These are phyloP conservation scores for Embiotoca jacksoni DNA, from an alignment of 2,113 vertebrate species.

Conservation along the genomic window DNA sequence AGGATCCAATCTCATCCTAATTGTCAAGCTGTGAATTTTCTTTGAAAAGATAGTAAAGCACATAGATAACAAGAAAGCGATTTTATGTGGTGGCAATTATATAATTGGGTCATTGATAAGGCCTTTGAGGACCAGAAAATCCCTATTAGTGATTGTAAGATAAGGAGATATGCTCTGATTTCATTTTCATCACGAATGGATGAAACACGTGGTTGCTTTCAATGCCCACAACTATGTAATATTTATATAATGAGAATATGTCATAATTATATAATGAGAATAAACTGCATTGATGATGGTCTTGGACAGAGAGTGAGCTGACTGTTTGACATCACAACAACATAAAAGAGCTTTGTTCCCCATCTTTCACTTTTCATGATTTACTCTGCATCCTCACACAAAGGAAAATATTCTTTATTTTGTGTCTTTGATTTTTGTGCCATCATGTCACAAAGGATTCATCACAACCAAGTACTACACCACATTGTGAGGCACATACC, in stretches of 20 bases:
- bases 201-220: background rate
- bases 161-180: background rate
- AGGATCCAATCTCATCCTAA: slow-evolving; percentile 7
- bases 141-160: slow-evolving; percentile 36
- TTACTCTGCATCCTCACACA: background rate
- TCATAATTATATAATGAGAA: slow-evolving; percentile 6
- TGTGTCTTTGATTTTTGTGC: slow-evolving; percentile 1
- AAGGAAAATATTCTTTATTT: slow-evolving; percentile 2
- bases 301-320: too few species aligned
- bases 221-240: background rate
- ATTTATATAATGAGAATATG: slow-evolving; percentile 7
- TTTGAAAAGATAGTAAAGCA: slow-evolving; percentile 9
- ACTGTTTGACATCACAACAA: background rate
- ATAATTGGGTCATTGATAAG: slow-evolving; percentile 22
- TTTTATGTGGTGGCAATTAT: slow-evolving; percentile 23
- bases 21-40: slow-evolving; percentile 17
- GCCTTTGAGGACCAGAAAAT: slow-evolving; percentile 34
- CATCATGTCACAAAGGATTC: slow-evolving; percentile 34
- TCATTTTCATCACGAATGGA: background rate
- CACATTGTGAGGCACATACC: slow-evolving; percentile 16
- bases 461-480: slow-evolving; percentile 13
- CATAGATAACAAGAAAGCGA: slow-evolving; percentile 37
- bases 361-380: background rate
- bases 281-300: background rate
- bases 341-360: slow-evolving; percentile 16